Evolutionary conservation across 2,888 invertebrate species (phyloP).

Genomic region (Danaus chrysippus): DNA sequence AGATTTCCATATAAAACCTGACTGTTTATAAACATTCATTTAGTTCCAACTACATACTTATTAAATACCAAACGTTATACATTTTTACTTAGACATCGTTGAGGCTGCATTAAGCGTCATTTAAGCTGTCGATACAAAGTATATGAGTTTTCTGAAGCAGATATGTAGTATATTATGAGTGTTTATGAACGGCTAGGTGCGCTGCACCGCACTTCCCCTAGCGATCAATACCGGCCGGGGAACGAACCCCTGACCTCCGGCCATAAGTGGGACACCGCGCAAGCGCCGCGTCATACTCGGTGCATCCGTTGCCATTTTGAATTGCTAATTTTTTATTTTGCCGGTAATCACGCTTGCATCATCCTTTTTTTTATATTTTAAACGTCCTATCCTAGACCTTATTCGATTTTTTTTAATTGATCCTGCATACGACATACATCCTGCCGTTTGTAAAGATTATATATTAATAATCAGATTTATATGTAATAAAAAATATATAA

Average conservation of each 20-base stretch:
- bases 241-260: constrained; percentile 76
- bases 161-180: constrained; percentile 32
- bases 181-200: constrained; percentile 55
- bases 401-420: too few relatives aligned
- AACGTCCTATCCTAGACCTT: too few relatives aligned
- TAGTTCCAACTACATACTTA: too few relatives aligned
- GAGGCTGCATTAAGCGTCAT: not conserved
- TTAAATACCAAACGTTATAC: not conserved
- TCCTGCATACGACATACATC: too few relatives aligned
- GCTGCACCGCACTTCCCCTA: constrained; percentile 71
- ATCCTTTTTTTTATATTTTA: constrained; percentile 8
- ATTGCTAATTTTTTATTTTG: constrained; percentile 55
- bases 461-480: too few relatives aligned
- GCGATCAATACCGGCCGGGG: constrained; percentile 76
- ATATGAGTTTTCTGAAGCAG: not conserved
- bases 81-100: not conserved
- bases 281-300: constrained; percentile 58
- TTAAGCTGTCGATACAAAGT: not conserved
- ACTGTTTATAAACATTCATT: too few relatives aligned
- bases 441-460: too few relatives aligned
- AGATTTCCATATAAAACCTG: too few relatives aligned
- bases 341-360: constrained; percentile 30
- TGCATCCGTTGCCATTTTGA: constrained; percentile 67
- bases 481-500: too few relatives aligned
- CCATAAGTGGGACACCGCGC: constrained; percentile 72